phyloP scores from a whole-genome alignment of 2,888 invertebrate genomes.

The Nemoura dubitans region DNA sequence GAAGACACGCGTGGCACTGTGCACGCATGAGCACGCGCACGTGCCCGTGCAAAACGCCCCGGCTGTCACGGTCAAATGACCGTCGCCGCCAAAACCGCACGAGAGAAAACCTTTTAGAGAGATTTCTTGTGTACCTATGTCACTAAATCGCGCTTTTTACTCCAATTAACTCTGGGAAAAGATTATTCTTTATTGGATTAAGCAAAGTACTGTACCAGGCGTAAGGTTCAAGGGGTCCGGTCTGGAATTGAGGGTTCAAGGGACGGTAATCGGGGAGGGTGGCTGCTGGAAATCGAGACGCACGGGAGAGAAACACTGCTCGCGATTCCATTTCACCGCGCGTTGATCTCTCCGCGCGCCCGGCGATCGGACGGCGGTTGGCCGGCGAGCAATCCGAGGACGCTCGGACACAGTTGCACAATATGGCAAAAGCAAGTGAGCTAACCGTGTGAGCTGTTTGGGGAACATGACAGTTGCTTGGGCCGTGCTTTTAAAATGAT shows the following conservation, averaged over 20 bases:
- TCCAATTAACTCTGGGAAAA: too few relatives aligned
- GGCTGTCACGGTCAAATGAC: not conserved
- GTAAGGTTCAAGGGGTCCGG: not conserved
- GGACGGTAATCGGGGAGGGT: not conserved
- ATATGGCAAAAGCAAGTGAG: too few relatives aligned
- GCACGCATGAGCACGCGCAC: not conserved
- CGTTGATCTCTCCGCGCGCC: not conserved
- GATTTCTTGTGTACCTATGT: too few relatives aligned
- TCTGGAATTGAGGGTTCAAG: not conserved
- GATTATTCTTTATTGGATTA: too few relatives aligned
- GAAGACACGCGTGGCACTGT: not conserved
- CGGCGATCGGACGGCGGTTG: not conserved
- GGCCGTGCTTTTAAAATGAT: too few relatives aligned
- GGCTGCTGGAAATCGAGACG: not conserved
- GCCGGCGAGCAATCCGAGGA: not conserved
- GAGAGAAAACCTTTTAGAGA: not conserved
- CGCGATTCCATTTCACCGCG: conserved; percentile 13
- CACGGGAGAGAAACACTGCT: not conserved
- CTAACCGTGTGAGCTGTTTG: too few relatives aligned
- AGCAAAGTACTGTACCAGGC: too few relatives aligned
- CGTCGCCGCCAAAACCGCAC: not conserved
- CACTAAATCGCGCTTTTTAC: too few relatives aligned
- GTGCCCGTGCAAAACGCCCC: not conserved
- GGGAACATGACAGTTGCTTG: too few relatives aligned
- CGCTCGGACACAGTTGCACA: not conserved